phyloP scores from a whole-genome alignment of 1,140 invertebrate genomes.

The Danaus plexippus region DNA sequence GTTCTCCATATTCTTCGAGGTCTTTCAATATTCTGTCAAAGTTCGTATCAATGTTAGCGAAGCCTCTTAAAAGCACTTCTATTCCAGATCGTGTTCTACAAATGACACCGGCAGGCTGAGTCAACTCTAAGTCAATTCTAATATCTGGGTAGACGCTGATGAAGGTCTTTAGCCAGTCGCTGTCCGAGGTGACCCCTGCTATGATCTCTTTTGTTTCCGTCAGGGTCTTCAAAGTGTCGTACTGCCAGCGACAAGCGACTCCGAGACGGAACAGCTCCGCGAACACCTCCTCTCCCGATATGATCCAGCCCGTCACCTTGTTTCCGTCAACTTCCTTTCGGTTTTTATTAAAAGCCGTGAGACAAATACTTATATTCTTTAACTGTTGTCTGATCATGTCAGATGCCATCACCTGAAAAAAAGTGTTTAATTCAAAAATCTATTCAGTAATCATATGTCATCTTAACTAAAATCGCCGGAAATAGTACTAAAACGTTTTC shows the following conservation, averaged over 20 bases:
- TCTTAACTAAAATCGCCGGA: no score
- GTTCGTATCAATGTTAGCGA: slow-evolving; percentile 9
- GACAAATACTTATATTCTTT: slow-evolving; percentile 13
- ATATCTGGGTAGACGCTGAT: slow-evolving; percentile 22
- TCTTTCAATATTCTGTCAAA: slow-evolving; percentile 27
- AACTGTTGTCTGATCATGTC: slow-evolving; percentile 19
- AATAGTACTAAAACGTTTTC: no score
- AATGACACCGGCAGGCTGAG: slow-evolving; percentile 18
- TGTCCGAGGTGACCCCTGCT: slow-evolving; percentile 15
- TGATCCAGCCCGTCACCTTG: slow-evolving; percentile 22
- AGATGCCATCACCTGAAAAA: slow-evolving; percentile 23
- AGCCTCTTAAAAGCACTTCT: slow-evolving; percentile 23
- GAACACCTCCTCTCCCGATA: slow-evolving; percentile 22
- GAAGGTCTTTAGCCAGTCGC: slow-evolving; percentile 25
- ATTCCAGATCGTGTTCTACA: slow-evolving; percentile 26
- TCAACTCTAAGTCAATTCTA: slow-evolving; percentile 24
- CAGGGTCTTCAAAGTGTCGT: slow-evolving; percentile 7
- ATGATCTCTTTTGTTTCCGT: slow-evolving; percentile 14
- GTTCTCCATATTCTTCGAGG: slow-evolving; percentile 22
- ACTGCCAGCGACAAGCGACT: slow-evolving; percentile 14
- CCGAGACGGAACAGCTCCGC: slow-evolving; percentile 20
- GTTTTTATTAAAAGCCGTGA: slow-evolving; percentile 21
- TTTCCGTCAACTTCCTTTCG: slow-evolving; percentile 26
- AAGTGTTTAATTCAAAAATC: not conserved
- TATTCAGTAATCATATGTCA: no score